phyloP scores from a whole-genome alignment of 1,140 invertebrate genomes.

The Drosophila equinoxialis region DNA sequence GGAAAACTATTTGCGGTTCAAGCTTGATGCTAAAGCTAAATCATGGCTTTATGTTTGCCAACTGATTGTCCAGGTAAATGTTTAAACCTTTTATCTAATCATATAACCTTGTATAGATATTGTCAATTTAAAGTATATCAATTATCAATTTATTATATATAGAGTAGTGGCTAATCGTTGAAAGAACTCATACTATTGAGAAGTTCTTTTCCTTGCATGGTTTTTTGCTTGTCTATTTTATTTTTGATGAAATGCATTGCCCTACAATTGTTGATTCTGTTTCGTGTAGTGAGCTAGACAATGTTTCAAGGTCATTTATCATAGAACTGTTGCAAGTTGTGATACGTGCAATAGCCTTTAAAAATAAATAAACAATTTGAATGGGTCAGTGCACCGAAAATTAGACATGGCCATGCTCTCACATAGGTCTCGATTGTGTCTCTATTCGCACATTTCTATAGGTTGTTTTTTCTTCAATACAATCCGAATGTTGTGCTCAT shows the following conservation, averaged over 20 bases:
- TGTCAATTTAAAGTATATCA: too few relatives aligned
- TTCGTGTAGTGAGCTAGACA: conserved; percentile 11
- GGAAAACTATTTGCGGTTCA: too few relatives aligned
- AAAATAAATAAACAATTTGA: conserved; percentile 11
- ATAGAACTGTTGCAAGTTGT: conserved; percentile 6
- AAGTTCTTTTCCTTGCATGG: neutral
- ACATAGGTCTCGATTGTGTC: neutral
- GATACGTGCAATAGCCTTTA: conserved; percentile 2
- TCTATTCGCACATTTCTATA: neutral
- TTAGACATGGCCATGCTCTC: conserved; percentile 5
- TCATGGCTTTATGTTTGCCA: too few relatives aligned
- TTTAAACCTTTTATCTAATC: too few relatives aligned
- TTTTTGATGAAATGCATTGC: neutral
- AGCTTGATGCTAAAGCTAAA: too few relatives aligned
- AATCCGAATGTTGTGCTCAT: conserved; percentile 2
- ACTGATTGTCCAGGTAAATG: too few relatives aligned
- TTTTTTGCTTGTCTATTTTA: conserved; percentile 1
- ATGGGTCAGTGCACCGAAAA: conserved; percentile 6
- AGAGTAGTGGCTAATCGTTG: too few relatives aligned
- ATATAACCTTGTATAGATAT: too few relatives aligned
- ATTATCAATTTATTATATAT: too few relatives aligned
- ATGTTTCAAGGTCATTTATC: conserved; percentile 3
- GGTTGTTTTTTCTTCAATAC: conserved; percentile 15
- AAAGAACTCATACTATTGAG: too few relatives aligned
- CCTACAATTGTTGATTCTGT: neutral